These are phyloP conservation scores for Atethmia centrago DNA, from an alignment of 2,888 invertebrate genomes.

Conservation along the genomic window DNA sequence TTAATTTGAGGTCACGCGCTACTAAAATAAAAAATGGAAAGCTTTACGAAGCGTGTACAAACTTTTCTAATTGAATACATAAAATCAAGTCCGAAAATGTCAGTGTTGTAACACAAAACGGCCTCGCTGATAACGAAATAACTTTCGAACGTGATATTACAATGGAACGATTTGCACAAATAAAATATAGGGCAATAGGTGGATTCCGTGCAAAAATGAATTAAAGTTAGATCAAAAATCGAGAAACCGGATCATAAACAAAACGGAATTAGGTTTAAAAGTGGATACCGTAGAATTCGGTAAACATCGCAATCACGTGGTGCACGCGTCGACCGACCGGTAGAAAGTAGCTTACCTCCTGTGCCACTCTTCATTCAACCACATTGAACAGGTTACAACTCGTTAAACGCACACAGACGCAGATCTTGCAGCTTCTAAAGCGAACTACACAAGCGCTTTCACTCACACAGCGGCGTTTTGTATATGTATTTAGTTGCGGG, in stretches of 20 bases:
- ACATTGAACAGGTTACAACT: constrained; percentile 87
- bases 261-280: constrained; percentile 47
- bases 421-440: constrained; percentile 66
- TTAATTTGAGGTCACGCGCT: constrained; percentile 36
- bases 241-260: constrained; percentile 27
- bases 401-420: constrained; percentile 79
- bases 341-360: constrained; percentile 90
- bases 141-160: constrained; percentile 54
- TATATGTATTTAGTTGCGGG: constrained; percentile 74
- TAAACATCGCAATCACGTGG: constrained; percentile 80
- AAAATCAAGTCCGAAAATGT: constrained; percentile 50
- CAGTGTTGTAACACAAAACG: constrained; percentile 53
- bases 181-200: constrained; percentile 34
- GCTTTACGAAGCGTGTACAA: constrained; percentile 23
- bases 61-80: constrained; percentile 47
- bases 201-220: constrained; percentile 8
- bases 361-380: constrained; percentile 88
- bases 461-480: constrained; percentile 70
- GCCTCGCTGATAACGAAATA: constrained; percentile 61
- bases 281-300: constrained; percentile 70
- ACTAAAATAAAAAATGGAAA: constrained; percentile 34
- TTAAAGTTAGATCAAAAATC: constrained; percentile 18
- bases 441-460: constrained; percentile 64
- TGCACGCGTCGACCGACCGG: constrained; percentile 75
- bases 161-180: constrained; percentile 31